Evolutionary conservation across 2,113 vertebrate species (phyloP).

Genomic region (Pelecanus crispus): DNA sequence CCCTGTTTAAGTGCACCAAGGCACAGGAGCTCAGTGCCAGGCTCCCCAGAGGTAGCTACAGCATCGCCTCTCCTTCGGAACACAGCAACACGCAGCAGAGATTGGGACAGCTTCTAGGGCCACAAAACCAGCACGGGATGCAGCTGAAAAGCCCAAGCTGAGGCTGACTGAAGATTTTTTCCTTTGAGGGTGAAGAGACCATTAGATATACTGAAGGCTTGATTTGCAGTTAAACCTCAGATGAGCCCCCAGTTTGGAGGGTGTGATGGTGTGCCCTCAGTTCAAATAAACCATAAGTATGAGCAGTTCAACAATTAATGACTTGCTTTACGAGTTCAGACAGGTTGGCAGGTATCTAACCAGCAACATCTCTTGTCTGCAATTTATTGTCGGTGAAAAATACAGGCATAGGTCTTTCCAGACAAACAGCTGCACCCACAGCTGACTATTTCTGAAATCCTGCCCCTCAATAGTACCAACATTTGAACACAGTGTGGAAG

Average conservation of each 20-base stretch:
- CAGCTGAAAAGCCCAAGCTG: neutral
- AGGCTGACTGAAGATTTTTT: neutral
- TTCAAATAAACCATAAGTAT: neutral
- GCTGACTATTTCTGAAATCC: neutral
- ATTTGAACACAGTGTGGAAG: neutral
- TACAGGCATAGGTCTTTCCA: neutral
- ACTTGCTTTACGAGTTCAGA: neutral
- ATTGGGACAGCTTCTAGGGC: neutral
- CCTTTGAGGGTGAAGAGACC: neutral
- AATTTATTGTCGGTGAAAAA: neutral
- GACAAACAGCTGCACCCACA: neutral
- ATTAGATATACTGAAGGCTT: neutral
- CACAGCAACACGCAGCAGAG: neutral
- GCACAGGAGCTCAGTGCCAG: neutral
- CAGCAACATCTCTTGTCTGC: neutral
- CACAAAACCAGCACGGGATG: neutral
- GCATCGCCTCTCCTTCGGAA: neutral
- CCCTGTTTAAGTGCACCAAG: neutral
- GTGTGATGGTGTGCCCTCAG: neutral
- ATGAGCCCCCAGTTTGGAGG: neutral
- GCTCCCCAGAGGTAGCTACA: neutral
- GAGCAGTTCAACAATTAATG: neutral
- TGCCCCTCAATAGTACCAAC: neutral
- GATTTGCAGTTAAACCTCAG: neutral
- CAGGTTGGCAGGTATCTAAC: slow-evolving; percentile 5